Base-by-base conservation (phyloP, 2,797 vertebrate species). In the Esox masquinongy region DNA sequence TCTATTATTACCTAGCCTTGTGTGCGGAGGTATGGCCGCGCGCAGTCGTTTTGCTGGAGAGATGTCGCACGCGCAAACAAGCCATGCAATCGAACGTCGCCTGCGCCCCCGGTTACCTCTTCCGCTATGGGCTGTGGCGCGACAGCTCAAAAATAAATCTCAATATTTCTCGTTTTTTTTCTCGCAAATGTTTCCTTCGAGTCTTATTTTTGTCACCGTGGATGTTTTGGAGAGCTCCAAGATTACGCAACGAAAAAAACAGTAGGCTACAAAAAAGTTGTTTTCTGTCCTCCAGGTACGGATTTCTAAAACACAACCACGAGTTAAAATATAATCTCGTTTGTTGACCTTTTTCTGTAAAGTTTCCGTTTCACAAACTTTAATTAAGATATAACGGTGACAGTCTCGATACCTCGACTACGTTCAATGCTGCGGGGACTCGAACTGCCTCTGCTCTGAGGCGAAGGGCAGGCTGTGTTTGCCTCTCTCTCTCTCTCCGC, bases 351-450 rank as follows among this genome's bases (percentile, higher is more conserved):
- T 77, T 86, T 86, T 87, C 78, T 75, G 81, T 31, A 76, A 90
- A 85, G 85, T 88, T 90, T 86, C 90, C 90, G 86, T 87, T 83
- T 80, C 63, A 85, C 89, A 86, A 87, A 88, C 84, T 86, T 83
- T 87, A 84, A 88, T 86, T 88, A 84, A 86, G 88, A 83, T 87
- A 89, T 88, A 78, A 82, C 84, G 83, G 89, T 92, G 92, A 92
- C 90, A 89, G 90, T 91, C 90, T 88, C 84, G 79, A 77, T 87
- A 82, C 86, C 85, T 83, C 91, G 88, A 91, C 91, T 87, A 87
- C 79, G 87, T 88, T 90, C 89, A 94, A 94, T 94, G 94, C 94
- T 94, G 94, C 93, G 91, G 94, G 93, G 94, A 94, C 93, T 86
- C 89, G 88, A 86, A 92, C 92, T 94, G 91, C 85, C 90, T 93